These are phyloP conservation scores for Ellobium chinense DNA, from an alignment of 2,888 invertebrate genomes.

Conservation along the genomic window DNA sequence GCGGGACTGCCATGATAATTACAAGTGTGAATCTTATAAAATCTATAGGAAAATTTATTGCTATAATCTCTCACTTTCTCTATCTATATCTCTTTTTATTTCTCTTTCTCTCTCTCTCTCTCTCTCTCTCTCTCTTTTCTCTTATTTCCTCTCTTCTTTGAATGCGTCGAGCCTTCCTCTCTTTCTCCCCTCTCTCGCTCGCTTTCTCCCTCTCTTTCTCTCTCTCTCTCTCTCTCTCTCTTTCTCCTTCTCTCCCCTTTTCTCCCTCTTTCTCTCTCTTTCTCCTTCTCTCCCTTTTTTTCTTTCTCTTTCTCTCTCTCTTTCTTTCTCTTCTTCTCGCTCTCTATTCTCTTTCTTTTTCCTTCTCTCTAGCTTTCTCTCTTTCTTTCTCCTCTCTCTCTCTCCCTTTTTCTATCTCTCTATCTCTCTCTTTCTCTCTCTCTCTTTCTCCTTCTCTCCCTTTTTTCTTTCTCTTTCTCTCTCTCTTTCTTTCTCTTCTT, in stretches of 20 bases:
- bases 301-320: background rate
- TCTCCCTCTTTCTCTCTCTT: background rate
- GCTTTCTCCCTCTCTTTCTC: background rate
- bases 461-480: background rate
- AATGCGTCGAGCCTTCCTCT: too few species aligned
- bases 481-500: background rate
- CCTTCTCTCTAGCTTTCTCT: background rate
- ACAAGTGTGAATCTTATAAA: too few species aligned
- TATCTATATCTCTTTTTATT: too few species aligned
- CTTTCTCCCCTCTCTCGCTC: background rate
- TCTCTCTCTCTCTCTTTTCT: background rate
- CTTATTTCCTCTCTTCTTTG: background rate
- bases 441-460: background rate
- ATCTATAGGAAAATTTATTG: too few species aligned
- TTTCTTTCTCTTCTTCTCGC: background rate
- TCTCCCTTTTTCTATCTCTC: background rate
- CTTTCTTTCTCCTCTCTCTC: background rate
- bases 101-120: background rate
- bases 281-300: background rate
- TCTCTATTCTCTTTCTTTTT: background rate
- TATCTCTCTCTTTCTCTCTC: background rate
- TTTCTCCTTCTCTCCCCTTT: background rate
- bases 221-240: background rate
- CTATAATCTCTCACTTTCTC: too few species aligned
- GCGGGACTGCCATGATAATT: too few species aligned